Conservation (phyloP, 1,140 invertebrate genomes). For the Bombus impatiens region DNA sequence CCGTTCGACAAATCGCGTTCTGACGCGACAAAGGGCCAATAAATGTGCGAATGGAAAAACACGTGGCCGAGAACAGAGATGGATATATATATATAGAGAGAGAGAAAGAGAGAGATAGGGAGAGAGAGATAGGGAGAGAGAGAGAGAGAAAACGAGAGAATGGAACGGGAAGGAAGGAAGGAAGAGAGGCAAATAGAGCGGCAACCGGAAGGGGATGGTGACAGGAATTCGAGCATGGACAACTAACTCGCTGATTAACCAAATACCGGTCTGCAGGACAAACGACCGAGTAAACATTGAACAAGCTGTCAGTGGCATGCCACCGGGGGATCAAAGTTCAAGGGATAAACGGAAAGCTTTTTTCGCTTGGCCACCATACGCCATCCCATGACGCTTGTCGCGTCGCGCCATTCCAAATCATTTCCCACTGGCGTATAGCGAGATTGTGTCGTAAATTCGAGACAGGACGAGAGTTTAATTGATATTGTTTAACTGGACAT, state of each 20-base stretch:
- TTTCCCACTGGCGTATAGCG: conserved; percentile 41
- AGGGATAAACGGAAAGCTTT: conserved; percentile 65
- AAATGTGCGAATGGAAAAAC: conserved; percentile 44
- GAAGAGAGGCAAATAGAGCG: conserved; percentile 36
- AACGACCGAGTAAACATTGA: conserved; percentile 71
- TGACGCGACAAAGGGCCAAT: conserved; percentile 48
- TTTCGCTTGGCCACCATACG: conserved; percentile 37
- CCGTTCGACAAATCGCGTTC: conserved; percentile 40
- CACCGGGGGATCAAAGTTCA: conserved; percentile 70
- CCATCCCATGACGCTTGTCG: conserved; percentile 3
- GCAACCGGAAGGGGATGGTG: conserved; percentile 48
- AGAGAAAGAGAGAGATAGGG: not conserved
- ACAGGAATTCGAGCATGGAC: conserved; percentile 69
- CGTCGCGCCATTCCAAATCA: conserved; percentile 45
- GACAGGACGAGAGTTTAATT: conserved; percentile 3
- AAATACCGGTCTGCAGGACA: conserved; percentile 71
- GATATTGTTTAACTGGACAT: conserved; percentile 6
- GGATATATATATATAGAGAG: not conserved
- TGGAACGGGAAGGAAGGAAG: not conserved
- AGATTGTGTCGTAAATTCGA: conserved; percentile 13
- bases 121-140: not conserved
- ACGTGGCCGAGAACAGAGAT: not conserved
- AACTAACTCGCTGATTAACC: conserved; percentile 74
- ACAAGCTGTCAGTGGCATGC: conserved; percentile 69
- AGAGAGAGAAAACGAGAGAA: not conserved